phyloP scores from a whole-genome alignment of 2,888 invertebrate genomes.

The Agrotis segetum region DNA sequence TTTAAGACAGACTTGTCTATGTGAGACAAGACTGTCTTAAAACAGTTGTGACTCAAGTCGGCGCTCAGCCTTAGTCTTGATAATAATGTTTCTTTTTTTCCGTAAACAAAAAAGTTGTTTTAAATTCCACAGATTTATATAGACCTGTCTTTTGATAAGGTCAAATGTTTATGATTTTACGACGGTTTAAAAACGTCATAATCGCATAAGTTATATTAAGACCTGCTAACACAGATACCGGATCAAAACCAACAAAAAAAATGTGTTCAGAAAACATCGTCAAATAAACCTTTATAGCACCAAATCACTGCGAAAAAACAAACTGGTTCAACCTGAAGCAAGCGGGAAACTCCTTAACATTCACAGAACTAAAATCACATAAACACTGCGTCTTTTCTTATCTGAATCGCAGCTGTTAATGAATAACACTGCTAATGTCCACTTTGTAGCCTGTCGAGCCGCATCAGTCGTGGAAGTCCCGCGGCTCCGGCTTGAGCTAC shows the following conservation, averaged over 20 bases:
- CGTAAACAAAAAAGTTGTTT: constrained; percentile 3
- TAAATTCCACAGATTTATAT: constrained; percentile 7
- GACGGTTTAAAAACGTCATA: neutral
- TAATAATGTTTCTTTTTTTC: constrained; percentile 6
- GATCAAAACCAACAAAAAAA: constrained; percentile 10
- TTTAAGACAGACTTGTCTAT: too few species aligned
- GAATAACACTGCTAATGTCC: constrained; percentile 80
- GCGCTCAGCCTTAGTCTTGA: too few species aligned
- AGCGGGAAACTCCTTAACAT: constrained; percentile 33
- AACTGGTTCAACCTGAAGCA: constrained; percentile 42
- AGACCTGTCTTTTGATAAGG: constrained; percentile 22
- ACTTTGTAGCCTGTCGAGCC: constrained; percentile 88
- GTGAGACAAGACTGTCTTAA: too few species aligned
- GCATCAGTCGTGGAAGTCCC: constrained; percentile 91
- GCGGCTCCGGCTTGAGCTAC: constrained; percentile 92
- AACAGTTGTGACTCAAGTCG: too few species aligned
- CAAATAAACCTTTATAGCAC: constrained; percentile 55
- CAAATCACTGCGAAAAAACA: constrained; percentile 60
- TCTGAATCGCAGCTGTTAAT: constrained; percentile 61
- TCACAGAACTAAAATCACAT: constrained; percentile 70
- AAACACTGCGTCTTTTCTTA: constrained; percentile 68
- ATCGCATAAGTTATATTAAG: neutral
- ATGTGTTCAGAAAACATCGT: constrained; percentile 6
- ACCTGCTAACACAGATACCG: constrained; percentile 13
- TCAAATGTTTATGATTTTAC: neutral